Base-by-base conservation (phyloP, 2,797 vertebrate genomes). In the Poeciliopsis gracilis region DNA sequence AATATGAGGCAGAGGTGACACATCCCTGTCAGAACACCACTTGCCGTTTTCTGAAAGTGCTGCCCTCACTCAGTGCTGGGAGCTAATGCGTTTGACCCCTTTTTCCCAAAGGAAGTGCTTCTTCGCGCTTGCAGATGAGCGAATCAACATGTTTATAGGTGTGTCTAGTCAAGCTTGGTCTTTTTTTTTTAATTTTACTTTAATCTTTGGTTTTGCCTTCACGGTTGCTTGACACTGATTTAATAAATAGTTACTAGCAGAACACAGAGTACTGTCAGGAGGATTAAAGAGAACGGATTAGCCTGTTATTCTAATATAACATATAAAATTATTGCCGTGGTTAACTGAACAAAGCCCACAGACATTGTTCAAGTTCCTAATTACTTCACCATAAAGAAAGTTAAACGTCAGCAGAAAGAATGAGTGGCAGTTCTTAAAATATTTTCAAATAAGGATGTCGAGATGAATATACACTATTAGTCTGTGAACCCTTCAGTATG, bases 81-180 rank as follows among this genome's bases (percentile, higher is more conserved):
- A 91, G 93, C 84, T 94, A 92, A 95, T 92, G 89, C 71, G 88
- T 93, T 92, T 94, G 93, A 94, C 93, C 91, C 81, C 71, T 76
- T 55, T 73, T 74, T 90, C 93, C 91, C 88, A 87, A 82, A 90
- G 92, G 93, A 93, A 87, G 86, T 74, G 73, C 84, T 89, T 86
- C 73, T 61, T 47, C 11, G 80, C 47, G 45, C 84, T 86, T 63
- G 76, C 86, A 90, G 84, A 88, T 88, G 87, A 91, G 91, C 88
- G 87, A 90, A 94, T 92, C 88, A 88, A 89, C 89, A 84, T 93
- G 91, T 91, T 94, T 90, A 82, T 80, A 87, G 90, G 80, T 78
- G 86, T 88, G 83, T 76, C 81, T 46, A 33, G 82, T 90, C 86
- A 10, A 73, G 30, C n/a, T 74, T 70, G 63, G 33, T 28, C 25